Conservation (phyloP, 1,140 invertebrate species). For the Bombyx mori region DNA sequence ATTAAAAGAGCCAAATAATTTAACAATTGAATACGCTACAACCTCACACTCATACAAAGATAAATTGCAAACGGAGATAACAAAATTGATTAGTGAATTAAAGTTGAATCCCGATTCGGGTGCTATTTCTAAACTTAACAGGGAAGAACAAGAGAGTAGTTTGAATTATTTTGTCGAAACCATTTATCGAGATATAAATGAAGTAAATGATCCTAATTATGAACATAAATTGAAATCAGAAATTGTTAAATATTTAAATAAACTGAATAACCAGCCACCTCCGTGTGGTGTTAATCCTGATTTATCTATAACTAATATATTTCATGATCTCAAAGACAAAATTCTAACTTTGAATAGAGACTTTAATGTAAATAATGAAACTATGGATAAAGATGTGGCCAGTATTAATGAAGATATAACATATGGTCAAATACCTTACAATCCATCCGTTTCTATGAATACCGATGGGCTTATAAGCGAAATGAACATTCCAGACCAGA, state of each 20-base stretch:
- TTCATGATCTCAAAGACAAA: neutral
- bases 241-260: slow-evolving; percentile 14
- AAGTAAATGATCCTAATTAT: slow-evolving; percentile 8
- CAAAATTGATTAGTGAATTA: slow-evolving; percentile 15
- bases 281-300: neutral
- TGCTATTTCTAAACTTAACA: slow-evolving; percentile 8
- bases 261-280: slow-evolving; percentile 1
- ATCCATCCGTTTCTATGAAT: slow-evolving; percentile 9
- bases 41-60: slow-evolving; percentile 8
- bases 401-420: slow-evolving; percentile 5
- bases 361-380: slow-evolving; percentile 13
- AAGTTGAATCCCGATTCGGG: slow-evolving; percentile 9
- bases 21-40: neutral
- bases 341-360: slow-evolving; percentile 5
- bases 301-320: neutral
- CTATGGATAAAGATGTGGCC: slow-evolving; percentile 4
- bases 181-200: slow-evolving; percentile 4
- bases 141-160: slow-evolving; percentile 3
- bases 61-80: slow-evolving; percentile 10
- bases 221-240: slow-evolving; percentile 12
- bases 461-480: neutral
- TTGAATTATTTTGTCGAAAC: slow-evolving; percentile 11
- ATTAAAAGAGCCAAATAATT: neutral
- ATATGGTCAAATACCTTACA: slow-evolving; percentile 12
- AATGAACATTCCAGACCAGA: neutral